Percentiles rank a stretch among this genome's conserved stretches.
Conservation (phyloP, 2,797 vertebrate species). For the Cottoperca gobio region DNA sequence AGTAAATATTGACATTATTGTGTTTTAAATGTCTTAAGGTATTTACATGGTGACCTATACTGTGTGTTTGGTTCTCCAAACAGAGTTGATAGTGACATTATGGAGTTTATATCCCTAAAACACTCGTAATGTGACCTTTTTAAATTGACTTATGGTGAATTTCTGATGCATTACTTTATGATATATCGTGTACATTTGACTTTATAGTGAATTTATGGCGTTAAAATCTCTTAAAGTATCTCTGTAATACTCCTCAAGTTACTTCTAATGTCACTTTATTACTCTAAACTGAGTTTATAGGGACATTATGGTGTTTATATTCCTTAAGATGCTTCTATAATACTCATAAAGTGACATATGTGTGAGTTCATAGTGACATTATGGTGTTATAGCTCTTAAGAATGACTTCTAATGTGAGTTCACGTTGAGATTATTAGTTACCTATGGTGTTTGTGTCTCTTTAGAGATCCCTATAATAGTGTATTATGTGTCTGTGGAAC, state of each 20-base stretch:
- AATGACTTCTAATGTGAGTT: neutral
- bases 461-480: accelerated
- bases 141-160: too few relatives aligned
- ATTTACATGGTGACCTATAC: neutral
- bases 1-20: neutral
- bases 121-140: neutral
- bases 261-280: neutral
- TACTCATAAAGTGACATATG: neutral
- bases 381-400: neutral
- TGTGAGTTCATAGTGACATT: neutral
- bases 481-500: neutral
- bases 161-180: too few relatives aligned
- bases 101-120: neutral
- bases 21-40: neutral
- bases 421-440: too few relatives aligned
- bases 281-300: neutral
- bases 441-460: neutral
- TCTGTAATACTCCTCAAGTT: too few relatives aligned
- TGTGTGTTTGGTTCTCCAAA: neutral
- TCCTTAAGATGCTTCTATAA: neutral
- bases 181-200: too few relatives aligned
- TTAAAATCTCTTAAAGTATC: neutral
- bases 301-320: neutral
- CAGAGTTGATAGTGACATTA: neutral
- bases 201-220: neutral